Base-by-base conservation (phyloP, 1,140 invertebrate species). In the Magallana angulata region DNA sequence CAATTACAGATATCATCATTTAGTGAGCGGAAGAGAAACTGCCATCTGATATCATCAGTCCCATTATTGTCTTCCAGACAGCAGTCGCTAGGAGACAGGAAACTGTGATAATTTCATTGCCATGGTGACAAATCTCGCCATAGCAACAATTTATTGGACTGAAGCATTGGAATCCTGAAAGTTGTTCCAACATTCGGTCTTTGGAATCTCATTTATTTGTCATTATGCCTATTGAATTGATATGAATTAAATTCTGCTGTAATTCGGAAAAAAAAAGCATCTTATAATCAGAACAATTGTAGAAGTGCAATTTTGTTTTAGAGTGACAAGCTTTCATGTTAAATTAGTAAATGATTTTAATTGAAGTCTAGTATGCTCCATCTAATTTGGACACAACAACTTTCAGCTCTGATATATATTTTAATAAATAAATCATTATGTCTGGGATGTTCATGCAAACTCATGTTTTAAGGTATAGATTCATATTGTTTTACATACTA, bases 31-130 rank as follows among this genome's bases (percentile, higher is more conserved):
- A 76, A 30, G 12, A 30, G 68, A 76, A 76, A 76, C 68, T 76
- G 68, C 68, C 68, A 76, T 76, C 36, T 30, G 68, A 76, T 76
- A 76, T 76, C 68, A 76, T 76, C 68, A 12, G 48, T 30, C 36
- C 68, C 68, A 76, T 48, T 76, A 30, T 76, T 76, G 68, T 76
- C 68, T 76, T 76, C 68, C 68, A 76, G 68, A 76, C 68, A 76
- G 12, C 24, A 76, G 68, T 76, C 24, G 68, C 68, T 76, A 76
- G 68, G 68, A 76, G 68, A 76, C 68, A 76, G 68, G 24, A 76
- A 18, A 36, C 68, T 76, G 68, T 76, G 68, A 76, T 76, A 76
- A 76, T 30, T 76, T 76, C 24, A 76, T 76, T 24, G 68, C 68
- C 11, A 76, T 76, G 24, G 24, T 76, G 68, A 76, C 68, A 76